Base-by-base conservation (phyloP, 2,113 vertebrate species). In the Oreochromis spilurus region DNA sequence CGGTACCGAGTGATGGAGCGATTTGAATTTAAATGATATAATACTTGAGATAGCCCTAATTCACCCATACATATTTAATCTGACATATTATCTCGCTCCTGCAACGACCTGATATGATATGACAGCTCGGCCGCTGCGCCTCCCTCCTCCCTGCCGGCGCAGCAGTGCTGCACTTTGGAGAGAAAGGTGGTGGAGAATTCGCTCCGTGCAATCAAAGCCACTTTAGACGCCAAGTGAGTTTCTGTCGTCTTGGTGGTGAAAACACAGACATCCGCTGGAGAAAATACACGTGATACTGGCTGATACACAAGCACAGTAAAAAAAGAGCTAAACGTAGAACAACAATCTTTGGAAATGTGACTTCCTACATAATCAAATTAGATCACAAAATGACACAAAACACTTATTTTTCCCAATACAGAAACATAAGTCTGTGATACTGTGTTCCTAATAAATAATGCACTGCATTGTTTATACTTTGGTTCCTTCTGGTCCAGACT, bases 21-120 rank as follows among this genome's bases (percentile, higher is more conserved):
- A 95, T 96, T 96, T 96, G 95, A 96, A 97, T 96, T 95, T 96
- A 96, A 96, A 96, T 96, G 95, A 96, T 95, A 96, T 91, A 95
- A 96, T 96, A 95, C 94, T 96, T 94, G 88, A 96, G 95, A 95
- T 95, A 91, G 94, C 87, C 93, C 95, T 97, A 95, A 96, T 96
- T 96, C 92, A 89, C 91, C 95, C 94, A 96, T 97, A 96, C 95
- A 97, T 96, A 97, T 97, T 96, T 96, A 96, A 97, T 97, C 94
- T 96, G 93, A 95, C 93, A 91, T 89, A 96, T 96, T 95, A 96
- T 96, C 96, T 93, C 54, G 94, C 94, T 92, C 91, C 93, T 94
- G 89, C 85, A 75, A 92, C 48, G 90, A 85, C 89, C 88, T 92
- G 93, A 95, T 94, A 86, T 83, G 94, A 95, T 93, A 87, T 92